These are phyloP conservation scores for Cyprinodon brontotheroides DNA, from an alignment of 2,113 vertebrate genomes.

Conservation along the genomic window DNA sequence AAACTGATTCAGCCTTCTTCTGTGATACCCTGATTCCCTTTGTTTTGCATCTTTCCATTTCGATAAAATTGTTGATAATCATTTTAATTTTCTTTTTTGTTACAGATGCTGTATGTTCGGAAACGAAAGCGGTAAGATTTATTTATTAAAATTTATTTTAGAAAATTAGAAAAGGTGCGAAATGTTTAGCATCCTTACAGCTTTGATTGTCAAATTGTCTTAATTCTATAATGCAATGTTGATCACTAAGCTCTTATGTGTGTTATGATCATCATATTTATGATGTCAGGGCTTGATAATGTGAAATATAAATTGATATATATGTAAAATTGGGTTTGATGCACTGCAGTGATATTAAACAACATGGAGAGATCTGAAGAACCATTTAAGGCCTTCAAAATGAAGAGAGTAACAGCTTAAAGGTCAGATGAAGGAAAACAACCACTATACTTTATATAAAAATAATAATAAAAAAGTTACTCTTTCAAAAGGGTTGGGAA, in stretches of 20 bases:
- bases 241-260: background rate
- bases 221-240: background rate
- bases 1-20: background rate
- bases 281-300: too few relatives aligned
- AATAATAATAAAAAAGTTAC: background rate
- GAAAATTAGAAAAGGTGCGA: background rate
- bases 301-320: too few relatives aligned
- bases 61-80: background rate
- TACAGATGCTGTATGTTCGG: conserved; percentile 94
- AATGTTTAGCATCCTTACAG: background rate
- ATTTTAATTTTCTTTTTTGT: conserved; percentile 47
- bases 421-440: background rate
- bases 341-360: background rate
- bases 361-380: background rate
- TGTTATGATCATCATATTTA: too few relatives aligned
- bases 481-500: background rate
- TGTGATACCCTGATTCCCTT: background rate
- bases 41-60: background rate
- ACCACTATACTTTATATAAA: too few relatives aligned
- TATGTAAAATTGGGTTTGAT: background rate
- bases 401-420: background rate
- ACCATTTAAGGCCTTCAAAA: background rate
- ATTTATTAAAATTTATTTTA: background rate
- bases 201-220: background rate
- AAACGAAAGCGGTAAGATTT: conserved; percentile 91